These are phyloP conservation scores for Ectropis grisescens DNA, from an alignment of 1,140 invertebrate genomes.

Conservation along the genomic window DNA sequence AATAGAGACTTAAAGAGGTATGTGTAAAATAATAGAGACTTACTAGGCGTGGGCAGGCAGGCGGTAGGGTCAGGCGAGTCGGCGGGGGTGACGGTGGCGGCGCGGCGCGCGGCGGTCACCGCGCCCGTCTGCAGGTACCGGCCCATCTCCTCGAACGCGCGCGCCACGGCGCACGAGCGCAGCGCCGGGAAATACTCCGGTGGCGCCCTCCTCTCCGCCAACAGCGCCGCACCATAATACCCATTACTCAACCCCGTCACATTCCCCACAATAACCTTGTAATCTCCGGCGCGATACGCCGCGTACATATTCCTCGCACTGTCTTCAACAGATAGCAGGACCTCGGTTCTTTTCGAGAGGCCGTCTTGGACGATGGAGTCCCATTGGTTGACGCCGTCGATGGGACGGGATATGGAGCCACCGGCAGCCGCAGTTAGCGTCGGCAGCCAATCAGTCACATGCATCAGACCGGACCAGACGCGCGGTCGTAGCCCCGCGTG, in stretches of 20 bases:
- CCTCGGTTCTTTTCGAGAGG: slow-evolving; percentile 73
- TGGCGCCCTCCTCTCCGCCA: slow-evolving; percentile 27
- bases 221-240: slow-evolving; percentile 41
- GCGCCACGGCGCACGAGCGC: slow-evolving; percentile 27
- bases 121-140: slow-evolving; percentile 27
- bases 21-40: no score
- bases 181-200: slow-evolving; percentile 39
- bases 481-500: slow-evolving; percentile 76
- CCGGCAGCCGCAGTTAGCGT: slow-evolving; percentile 73
- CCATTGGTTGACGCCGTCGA: slow-evolving; percentile 84
- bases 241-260: slow-evolving; percentile 42
- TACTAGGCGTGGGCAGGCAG: slow-evolving; percentile 41
- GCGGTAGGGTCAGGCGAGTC: slow-evolving; percentile 30
- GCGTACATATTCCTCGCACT: slow-evolving; percentile 29
- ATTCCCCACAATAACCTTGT: slow-evolving; percentile 53
- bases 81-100: slow-evolving; percentile 22
- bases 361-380: slow-evolving; percentile 69
- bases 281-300: slow-evolving; percentile 49
- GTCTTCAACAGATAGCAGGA: slow-evolving; percentile 68
- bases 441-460: slow-evolving; percentile 92
- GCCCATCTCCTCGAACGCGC: slow-evolving; percentile 31
- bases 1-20: no score
- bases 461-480: slow-evolving; percentile 82
- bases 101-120: slow-evolving; percentile 26
- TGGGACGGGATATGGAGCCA: slow-evolving; percentile 19